phyloP scores from a whole-genome alignment of 2,797 vertebrate species.

The Pterois miles region DNA sequence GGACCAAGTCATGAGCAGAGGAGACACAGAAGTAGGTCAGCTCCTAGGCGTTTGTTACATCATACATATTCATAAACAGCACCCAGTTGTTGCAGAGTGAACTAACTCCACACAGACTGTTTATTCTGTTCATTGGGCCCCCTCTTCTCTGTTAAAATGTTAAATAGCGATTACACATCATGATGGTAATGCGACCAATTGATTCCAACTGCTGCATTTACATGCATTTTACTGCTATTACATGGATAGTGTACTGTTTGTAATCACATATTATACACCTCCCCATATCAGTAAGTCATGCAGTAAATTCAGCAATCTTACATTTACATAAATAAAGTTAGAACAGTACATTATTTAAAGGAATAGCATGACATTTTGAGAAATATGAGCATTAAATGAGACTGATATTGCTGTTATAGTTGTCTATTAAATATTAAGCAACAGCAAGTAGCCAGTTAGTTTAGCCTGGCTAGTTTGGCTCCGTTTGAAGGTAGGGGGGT shows the following conservation, averaged over 20 bases:
- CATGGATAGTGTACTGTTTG: not conserved
- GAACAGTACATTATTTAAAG: not conserved
- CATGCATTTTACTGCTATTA: slow-evolving; percentile 8
- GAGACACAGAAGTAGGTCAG: slow-evolving; percentile 80
- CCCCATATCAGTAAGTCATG: not conserved
- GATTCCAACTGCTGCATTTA: slow-evolving; percentile 41
- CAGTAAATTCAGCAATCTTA: not conserved
- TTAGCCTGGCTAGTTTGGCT: not conserved
- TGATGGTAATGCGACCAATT: slow-evolving; percentile 17
- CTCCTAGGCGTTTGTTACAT: slow-evolving; percentile 80
- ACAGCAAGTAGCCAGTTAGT: not conserved
- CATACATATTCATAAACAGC: slow-evolving; percentile 81
- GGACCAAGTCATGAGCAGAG: slow-evolving; percentile 76
- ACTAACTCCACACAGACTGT: slow-evolving; percentile 67
- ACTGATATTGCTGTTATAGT: not conserved
- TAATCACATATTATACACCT: slow-evolving; percentile 9
- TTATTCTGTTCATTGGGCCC: slow-evolving; percentile 67
- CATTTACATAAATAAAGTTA: not conserved
- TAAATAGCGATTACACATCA: slow-evolving; percentile 54
- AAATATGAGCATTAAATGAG: not conserved
- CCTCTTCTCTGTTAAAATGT: slow-evolving; percentile 58
- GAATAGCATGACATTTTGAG: not conserved
- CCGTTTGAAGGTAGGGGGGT: not conserved
- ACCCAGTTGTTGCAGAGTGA: slow-evolving; percentile 72
- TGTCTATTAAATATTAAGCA: not conserved